A percentile compares a stretch with the other conserved stretches of the same genome.
Evolutionary conservation across 2,888 invertebrate species (phyloP).

Genomic region (Taphrorychus bicolor): DNA sequence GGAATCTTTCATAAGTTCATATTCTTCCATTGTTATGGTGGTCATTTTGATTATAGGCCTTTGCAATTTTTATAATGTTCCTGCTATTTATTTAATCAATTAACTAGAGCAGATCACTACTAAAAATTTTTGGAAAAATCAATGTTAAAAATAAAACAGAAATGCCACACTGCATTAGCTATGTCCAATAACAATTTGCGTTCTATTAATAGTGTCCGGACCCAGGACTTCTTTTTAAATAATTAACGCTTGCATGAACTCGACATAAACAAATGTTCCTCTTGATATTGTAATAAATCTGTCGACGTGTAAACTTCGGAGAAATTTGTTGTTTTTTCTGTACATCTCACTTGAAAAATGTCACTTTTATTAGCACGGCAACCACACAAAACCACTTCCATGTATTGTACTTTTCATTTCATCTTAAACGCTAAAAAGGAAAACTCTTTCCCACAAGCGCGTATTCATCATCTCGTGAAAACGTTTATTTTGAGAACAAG

Average conservation of each 20-base stretch:
- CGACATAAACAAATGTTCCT: slow-evolving; percentile 12
- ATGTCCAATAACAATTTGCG: background rate
- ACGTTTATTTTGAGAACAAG: too few relatives aligned
- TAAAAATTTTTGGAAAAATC: background rate
- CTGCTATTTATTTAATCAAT: background rate
- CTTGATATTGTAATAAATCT: slow-evolving; percentile 6
- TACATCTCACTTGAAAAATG: slow-evolving; percentile 15
- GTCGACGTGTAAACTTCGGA: slow-evolving; percentile 25
- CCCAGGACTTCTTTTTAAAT: slow-evolving; percentile 15
- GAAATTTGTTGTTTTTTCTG: background rate
- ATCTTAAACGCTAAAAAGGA: too few relatives aligned
- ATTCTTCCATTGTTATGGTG: slow-evolving; percentile 74
- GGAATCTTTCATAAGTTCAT: slow-evolving; percentile 80
- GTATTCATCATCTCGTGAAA: too few relatives aligned
- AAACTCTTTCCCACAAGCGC: too few relatives aligned
- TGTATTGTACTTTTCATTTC: too few relatives aligned
- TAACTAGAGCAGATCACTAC: too few relatives aligned
- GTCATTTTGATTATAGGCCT: slow-evolving; percentile 50
- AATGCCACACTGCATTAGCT: slow-evolving; percentile 1
- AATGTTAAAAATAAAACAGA: background rate
- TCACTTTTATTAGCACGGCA: background rate
- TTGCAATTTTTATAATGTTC: background rate
- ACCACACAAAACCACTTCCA: background rate
- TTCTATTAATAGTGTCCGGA: slow-evolving; percentile 20
- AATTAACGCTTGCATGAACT: slow-evolving; percentile 14